Evolutionary conservation across 2,888 invertebrate species (phyloP).

Genomic region (Eustalomyia histrio): DNA sequence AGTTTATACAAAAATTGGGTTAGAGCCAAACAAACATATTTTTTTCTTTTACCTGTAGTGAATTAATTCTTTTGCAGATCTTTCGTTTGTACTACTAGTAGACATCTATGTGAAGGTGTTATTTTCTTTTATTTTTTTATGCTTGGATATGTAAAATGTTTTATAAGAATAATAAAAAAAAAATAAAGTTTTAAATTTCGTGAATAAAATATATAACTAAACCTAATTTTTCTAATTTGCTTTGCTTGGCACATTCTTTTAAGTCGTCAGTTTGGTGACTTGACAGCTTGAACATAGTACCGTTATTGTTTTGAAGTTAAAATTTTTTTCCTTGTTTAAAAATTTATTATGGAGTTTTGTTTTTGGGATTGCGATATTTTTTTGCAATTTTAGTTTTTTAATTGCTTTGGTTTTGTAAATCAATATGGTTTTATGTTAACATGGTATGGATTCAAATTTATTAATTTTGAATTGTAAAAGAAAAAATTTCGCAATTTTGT

Average conservation of each 20-base stretch:
- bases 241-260: constrained; percentile 50
- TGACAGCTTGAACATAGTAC: constrained; percentile 5
- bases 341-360: constrained; percentile 4
- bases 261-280: constrained; percentile 52
- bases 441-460: constrained; percentile 70
- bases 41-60: too few species aligned
- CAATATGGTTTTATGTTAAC: constrained; percentile 74
- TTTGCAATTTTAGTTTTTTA: constrained; percentile 25
- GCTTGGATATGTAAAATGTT: neutral
- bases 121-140: neutral
- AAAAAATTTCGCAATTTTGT: neutral
- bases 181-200: constrained; percentile 48
- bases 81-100: too few species aligned
- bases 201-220: constrained; percentile 58
- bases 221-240: constrained; percentile 57
- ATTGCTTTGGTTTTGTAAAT: constrained; percentile 69
- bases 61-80: too few species aligned
- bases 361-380: constrained; percentile 5
- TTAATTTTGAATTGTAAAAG: neutral
- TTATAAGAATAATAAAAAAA: constrained; percentile 11
- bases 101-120: constrained; percentile 14
- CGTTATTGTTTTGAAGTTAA: neutral
- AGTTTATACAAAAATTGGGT: too few species aligned
- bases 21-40: too few species aligned
- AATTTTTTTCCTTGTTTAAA: constrained; percentile 21